phyloP scores from a whole-genome alignment of 2,797 vertebrate genomes.

The Fringilla coelebs region DNA sequence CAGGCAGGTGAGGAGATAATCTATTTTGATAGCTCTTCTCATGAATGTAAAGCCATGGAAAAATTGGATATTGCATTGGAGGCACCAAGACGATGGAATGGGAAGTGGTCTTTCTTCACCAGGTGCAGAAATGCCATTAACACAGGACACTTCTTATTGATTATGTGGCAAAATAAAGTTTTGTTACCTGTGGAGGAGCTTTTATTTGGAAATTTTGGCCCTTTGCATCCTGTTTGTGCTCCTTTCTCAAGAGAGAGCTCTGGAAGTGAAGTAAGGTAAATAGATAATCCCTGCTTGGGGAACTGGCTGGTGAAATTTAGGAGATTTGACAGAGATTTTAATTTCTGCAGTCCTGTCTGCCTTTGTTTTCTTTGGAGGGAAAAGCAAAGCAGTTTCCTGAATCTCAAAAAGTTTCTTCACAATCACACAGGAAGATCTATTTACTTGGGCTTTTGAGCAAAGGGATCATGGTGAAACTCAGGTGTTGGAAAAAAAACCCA shows the following conservation, averaged over 20 bases:
- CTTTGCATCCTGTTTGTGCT: neutral
- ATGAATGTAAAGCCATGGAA: neutral
- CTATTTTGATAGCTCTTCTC: neutral
- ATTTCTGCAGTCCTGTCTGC: neutral
- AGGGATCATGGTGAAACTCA: neutral
- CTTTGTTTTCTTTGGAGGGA: neutral
- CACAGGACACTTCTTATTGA: neutral
- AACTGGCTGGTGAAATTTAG: neutral
- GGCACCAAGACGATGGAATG: neutral
- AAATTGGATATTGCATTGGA: neutral
- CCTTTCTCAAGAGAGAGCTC: neutral
- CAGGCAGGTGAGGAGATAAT: neutral
- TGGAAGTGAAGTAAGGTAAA: neutral
- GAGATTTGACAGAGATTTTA: neutral
- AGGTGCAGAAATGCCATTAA: neutral
- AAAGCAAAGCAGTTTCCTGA: neutral
- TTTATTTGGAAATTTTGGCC: neutral
- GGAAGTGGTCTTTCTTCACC: neutral
- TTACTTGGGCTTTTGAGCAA: neutral
- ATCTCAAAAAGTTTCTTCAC: neutral
- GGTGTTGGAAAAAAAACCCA: neutral
- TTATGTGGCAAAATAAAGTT: neutral
- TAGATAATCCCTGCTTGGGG: neutral
- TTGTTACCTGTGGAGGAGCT: neutral
- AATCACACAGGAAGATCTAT: neutral